Evolutionary conservation across 2,113 vertebrate genomes (phyloP).

Genomic region (Aphyosemion australe): DNA sequence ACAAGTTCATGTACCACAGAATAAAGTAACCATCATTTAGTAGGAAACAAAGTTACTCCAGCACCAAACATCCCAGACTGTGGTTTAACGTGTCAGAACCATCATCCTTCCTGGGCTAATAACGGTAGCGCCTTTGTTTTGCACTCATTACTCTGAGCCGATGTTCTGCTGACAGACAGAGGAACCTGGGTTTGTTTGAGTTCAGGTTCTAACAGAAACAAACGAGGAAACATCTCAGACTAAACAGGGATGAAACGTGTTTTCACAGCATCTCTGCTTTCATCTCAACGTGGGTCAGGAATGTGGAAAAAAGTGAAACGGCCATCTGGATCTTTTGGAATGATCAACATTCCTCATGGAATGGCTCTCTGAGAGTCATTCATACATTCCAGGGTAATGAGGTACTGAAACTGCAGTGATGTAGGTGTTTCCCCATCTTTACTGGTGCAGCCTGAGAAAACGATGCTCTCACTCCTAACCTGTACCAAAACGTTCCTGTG

Average conservation of each 20-base stretch:
- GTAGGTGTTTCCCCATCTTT: not conserved
- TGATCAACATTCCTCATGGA: constrained; percentile 35
- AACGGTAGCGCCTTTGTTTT: constrained; percentile 51
- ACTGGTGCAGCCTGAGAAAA: not conserved
- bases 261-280: constrained; percentile 4
- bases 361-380: constrained; percentile 9
- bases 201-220: constrained; percentile 21
- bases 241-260: constrained; percentile 30
- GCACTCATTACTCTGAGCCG: constrained; percentile 15
- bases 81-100: constrained; percentile 38
- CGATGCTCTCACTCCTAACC: not conserved
- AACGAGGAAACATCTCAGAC: constrained; percentile 33
- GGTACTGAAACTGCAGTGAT: not conserved
- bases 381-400: constrained; percentile 38
- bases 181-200: constrained; percentile 33
- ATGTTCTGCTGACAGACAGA: constrained; percentile 16
- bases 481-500: not conserved
- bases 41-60: not conserved
- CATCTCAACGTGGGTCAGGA: constrained; percentile 28
- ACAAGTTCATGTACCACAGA: not conserved
- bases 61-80: not conserved
- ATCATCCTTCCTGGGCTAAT: constrained; percentile 27
- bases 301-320: constrained; percentile 30
- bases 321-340: constrained; percentile 1
- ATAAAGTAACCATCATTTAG: no score